A percentile compares a stretch with the other conserved stretches of the same genome.
Evolutionary conservation across 2,113 vertebrate species (phyloP).

Genomic region (Dasyornis broadbenti): DNA sequence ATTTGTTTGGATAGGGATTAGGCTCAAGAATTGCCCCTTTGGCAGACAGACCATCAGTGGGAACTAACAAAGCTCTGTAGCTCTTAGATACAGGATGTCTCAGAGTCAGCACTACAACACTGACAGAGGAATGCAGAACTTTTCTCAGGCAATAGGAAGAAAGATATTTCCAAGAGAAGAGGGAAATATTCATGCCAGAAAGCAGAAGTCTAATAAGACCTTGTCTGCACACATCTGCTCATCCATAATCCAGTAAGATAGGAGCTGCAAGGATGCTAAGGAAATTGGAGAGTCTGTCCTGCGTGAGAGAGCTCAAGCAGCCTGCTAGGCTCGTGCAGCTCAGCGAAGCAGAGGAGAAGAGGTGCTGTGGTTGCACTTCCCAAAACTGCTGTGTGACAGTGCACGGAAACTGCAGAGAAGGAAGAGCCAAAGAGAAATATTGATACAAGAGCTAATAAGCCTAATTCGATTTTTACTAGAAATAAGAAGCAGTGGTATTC

Average conservation of each 20-base stretch:
- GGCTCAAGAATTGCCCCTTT: neutral
- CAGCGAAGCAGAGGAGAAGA: neutral
- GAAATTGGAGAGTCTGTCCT: neutral
- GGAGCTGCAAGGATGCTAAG: neutral
- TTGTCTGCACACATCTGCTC: neutral
- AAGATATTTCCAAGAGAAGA: neutral
- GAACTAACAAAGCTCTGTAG: neutral
- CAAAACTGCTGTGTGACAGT: neutral
- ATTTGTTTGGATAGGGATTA: neutral
- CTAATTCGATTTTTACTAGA: neutral
- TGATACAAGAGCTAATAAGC: neutral
- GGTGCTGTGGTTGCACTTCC: neutral
- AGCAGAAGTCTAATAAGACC: neutral
- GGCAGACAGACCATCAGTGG: neutral
- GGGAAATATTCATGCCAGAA: neutral
- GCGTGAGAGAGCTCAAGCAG: neutral
- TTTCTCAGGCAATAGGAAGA: neutral
- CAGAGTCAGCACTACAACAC: neutral
- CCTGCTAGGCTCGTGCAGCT: neutral
- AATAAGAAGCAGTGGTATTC: neutral
- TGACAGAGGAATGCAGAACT: neutral
- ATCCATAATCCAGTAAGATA: neutral
- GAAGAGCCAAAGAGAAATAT: neutral
- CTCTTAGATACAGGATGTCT: neutral
- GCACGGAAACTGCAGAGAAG: neutral